phyloP scores from a whole-genome alignment of 2,888 invertebrate genomes.

The Thecophora atra region DNA sequence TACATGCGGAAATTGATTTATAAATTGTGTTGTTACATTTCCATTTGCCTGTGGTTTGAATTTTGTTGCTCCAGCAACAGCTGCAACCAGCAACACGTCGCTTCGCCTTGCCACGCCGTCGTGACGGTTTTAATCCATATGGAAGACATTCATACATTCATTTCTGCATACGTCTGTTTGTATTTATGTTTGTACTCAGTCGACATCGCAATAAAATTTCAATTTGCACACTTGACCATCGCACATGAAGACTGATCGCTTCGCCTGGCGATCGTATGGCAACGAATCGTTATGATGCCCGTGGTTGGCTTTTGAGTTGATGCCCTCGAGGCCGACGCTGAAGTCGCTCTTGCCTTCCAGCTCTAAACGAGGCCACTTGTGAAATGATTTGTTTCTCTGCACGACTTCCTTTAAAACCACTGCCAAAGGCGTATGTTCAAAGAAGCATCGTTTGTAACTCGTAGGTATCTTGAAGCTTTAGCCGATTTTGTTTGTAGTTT shows the following conservation, averaged over 20 bases:
- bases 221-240: constrained; percentile 53
- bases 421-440: neutral
- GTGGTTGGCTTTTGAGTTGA: constrained; percentile 10
- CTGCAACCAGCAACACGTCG: constrained; percentile 9
- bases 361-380: constrained; percentile 38
- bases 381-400: constrained; percentile 36
- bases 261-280: constrained; percentile 3
- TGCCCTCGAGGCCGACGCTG: neutral
- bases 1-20: constrained; percentile 39
- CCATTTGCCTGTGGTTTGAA: constrained; percentile 11
- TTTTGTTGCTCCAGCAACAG: neutral
- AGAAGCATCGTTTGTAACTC: constrained; percentile 21
- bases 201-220: constrained; percentile 51
- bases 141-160: neutral
- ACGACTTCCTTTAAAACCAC: neutral
- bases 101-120: neutral
- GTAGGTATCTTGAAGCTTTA: neutral
- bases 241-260: constrained; percentile 32
- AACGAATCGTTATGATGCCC: neutral
- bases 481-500: constrained; percentile 45
- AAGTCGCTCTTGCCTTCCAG: neutral
- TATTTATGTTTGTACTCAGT: neutral
- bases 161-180: neutral
- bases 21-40: constrained; percentile 41
- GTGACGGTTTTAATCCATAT: neutral